Evolutionary conservation across 64 coral and sea anemone genomes (phyloP).

Genomic region (Montipora cactus): DNA sequence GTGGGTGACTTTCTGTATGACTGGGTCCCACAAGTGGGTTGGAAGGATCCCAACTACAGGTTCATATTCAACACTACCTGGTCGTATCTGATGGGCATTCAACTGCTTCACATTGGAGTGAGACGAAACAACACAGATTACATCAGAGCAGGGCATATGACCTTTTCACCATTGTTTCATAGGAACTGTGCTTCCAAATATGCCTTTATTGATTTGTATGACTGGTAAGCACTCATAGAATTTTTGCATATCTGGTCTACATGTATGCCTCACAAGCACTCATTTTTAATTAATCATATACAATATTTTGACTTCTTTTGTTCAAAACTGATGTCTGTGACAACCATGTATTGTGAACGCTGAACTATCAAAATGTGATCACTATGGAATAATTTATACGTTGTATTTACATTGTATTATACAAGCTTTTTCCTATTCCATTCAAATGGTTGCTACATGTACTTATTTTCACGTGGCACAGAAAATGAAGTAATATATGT

Average conservation of each 20-base stretch:
- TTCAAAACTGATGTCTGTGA: too few species aligned
- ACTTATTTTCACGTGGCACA: too few species aligned
- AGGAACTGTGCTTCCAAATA: conserved; percentile 30
- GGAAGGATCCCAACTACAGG: conserved; percentile 8
- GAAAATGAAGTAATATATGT: background rate
- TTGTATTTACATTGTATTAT: too few species aligned
- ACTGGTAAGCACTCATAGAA: conserved; percentile 12
- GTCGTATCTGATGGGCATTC: background rate
- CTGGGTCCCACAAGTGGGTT: conserved; percentile 4
- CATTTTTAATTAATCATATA: too few species aligned
- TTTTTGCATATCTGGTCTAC: too few species aligned
- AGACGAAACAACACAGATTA: conserved; percentile 50
- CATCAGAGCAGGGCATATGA: conserved; percentile 23
- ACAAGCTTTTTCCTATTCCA: too few species aligned
- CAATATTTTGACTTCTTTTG: too few species aligned
- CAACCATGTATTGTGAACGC: too few species aligned
- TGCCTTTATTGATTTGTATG: conserved; percentile 63
- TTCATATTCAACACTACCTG: conserved; percentile 10
- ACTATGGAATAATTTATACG: too few species aligned
- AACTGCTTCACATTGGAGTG: conserved; percentile 51
- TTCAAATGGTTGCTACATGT: too few species aligned
- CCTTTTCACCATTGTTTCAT: conserved; percentile 50
- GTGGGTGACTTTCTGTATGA: conserved; percentile 29
- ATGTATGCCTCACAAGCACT: too few species aligned
- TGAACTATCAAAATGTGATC: too few species aligned